These are phyloP conservation scores for Chaenodraco wilsoni DNA, from an alignment of 2,797 vertebrate species.

Conservation along the genomic window DNA sequence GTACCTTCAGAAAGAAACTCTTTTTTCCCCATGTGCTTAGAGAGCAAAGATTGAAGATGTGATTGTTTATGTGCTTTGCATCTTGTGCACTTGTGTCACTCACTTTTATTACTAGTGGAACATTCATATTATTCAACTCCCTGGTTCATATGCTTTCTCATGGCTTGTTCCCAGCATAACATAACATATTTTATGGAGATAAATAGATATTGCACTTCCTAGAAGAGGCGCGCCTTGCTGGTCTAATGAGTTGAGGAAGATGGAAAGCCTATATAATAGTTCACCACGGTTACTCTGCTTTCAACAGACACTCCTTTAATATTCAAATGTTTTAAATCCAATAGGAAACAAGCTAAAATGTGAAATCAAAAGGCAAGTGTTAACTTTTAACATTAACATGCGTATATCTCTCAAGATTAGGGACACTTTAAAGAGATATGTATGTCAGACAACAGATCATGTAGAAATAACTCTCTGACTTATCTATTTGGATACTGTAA, in stretches of 20 bases:
- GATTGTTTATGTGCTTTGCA: not conserved
- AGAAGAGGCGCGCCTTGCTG: conserved; percentile 2
- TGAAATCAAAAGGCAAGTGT: not conserved
- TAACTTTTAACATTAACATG: not conserved
- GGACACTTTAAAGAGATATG: not conserved
- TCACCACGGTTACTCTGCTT: not conserved
- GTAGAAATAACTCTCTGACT: not conserved
- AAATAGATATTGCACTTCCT: conserved; percentile 17
- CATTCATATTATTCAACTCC: conserved; percentile 21
- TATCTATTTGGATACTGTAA: not conserved
- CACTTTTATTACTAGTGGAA: conserved; percentile 10
- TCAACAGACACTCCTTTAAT: not conserved
- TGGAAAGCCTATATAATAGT: conserved; percentile 2
- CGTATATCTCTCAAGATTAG: not conserved
- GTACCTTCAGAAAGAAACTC: not conserved
- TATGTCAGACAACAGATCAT: not conserved
- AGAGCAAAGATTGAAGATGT: conserved; percentile 7
- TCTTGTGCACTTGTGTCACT: not conserved
- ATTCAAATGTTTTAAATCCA: not conserved
- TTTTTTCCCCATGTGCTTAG: not conserved
- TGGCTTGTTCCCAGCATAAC: conserved; percentile 28
- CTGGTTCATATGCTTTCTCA: conserved; percentile 31
- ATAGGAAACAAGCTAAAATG: not conserved
- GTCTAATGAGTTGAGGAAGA: conserved; percentile 12
- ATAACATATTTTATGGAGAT: conserved; percentile 46